A percentile compares a stretch with the other conserved stretches of the same genome.
phyloP scores from a whole-genome alignment of 1,140 invertebrate species.

The Melipona quadrifasciata region DNA sequence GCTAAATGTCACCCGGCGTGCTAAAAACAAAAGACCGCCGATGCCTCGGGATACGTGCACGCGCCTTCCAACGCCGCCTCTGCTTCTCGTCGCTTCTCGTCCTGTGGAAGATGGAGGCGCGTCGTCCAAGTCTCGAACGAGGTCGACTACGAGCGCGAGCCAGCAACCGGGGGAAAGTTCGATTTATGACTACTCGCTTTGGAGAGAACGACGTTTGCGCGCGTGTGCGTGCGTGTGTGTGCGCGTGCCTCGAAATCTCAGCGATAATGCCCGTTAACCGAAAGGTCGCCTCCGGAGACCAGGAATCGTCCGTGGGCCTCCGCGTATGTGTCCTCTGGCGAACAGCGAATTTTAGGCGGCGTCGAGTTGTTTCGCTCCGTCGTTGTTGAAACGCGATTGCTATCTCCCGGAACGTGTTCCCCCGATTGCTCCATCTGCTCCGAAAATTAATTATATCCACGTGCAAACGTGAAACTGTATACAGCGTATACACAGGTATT shows the following conservation, averaged over 20 bases:
- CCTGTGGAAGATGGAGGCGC: slow-evolving; percentile 35
- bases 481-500: too few relatives aligned
- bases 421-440: not conserved
- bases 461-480: too few relatives aligned
- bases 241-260: slow-evolving; percentile 54
- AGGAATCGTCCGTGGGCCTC: slow-evolving; percentile 29
- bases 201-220: slow-evolving; percentile 42
- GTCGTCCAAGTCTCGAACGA: slow-evolving; percentile 48
- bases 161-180: slow-evolving; percentile 64
- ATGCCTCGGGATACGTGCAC: slow-evolving; percentile 43
- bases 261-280: slow-evolving; percentile 48
- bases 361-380: not conserved
- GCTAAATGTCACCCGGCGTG: slow-evolving; percentile 58
- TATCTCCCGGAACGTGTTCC: not conserved
- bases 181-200: slow-evolving; percentile 64
- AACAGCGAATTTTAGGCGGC: slow-evolving; percentile 36
- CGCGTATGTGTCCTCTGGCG: slow-evolving; percentile 18
- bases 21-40: slow-evolving; percentile 59
- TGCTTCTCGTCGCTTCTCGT: slow-evolving; percentile 30
- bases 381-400: not conserved
- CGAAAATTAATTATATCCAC: not conserved
- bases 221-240: too few relatives aligned
- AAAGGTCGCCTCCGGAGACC: slow-evolving; percentile 38
- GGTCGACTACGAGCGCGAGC: slow-evolving; percentile 48
- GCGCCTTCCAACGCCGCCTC: slow-evolving; percentile 50